Evolutionary conservation across 1,140 invertebrate species (phyloP).

Genomic region (Artemia franciscana): DNA sequence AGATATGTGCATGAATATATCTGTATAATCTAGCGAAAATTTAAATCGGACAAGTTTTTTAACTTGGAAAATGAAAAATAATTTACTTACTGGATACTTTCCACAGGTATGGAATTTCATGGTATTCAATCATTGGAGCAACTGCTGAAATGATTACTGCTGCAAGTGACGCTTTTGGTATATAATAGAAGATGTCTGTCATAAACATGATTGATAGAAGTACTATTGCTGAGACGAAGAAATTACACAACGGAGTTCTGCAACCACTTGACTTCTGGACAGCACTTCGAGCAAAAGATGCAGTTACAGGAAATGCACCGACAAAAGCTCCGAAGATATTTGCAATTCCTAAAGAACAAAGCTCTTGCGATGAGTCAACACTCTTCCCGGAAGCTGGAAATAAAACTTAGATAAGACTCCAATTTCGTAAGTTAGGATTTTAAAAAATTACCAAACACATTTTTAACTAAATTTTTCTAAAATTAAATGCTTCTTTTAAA

Average conservation of each 20-base stretch:
- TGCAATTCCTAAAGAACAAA: constrained; percentile 41
- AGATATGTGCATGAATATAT: too few relatives aligned
- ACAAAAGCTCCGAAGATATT: constrained; percentile 48
- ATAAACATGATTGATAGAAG: constrained; percentile 20
- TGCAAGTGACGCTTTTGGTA: constrained; percentile 22
- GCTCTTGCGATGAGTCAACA: constrained; percentile 44
- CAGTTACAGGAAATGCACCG: constrained; percentile 47
- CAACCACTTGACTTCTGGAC: constrained; percentile 50
- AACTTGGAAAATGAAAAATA: neutral
- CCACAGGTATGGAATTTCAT: constrained; percentile 9
- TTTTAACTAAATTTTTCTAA: too few relatives aligned
- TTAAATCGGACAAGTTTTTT: neutral
- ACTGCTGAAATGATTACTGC: constrained; percentile 25
- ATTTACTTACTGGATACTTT: constrained; percentile 7
- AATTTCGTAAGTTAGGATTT: too few relatives aligned
- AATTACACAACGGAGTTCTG: constrained; percentile 40
- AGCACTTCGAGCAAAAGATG: constrained; percentile 50
- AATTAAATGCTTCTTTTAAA: too few relatives aligned
- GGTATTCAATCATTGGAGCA: constrained; percentile 21
- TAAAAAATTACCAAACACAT: too few relatives aligned
- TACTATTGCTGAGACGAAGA: constrained; percentile 32
- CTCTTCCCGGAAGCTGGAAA: constrained; percentile 26
- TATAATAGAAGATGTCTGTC: constrained; percentile 22
- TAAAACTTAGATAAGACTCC: too few relatives aligned
- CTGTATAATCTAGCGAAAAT: too few relatives aligned